A percentile compares a stretch with the other conserved stretches of the same genome.
phyloP scores from a whole-genome alignment of 2,888 invertebrate genomes.

The Metopia argyrocephala region DNA sequence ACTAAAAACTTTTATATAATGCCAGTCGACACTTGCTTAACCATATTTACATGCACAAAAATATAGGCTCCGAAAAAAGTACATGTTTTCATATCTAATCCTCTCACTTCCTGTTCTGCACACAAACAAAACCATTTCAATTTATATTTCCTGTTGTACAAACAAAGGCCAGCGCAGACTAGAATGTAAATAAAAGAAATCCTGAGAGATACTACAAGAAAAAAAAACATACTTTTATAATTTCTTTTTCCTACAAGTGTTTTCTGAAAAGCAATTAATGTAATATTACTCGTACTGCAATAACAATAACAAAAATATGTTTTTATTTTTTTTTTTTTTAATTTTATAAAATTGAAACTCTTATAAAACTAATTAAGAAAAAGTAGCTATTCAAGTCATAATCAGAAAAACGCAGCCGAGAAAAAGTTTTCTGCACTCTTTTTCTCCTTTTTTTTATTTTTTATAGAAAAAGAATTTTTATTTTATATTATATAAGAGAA shows the following conservation, averaged over 20 bases:
- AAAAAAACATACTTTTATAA: slow-evolving; percentile 42
- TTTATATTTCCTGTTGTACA: not conserved
- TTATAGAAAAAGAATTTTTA: no score
- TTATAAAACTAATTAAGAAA: slow-evolving; percentile 48
- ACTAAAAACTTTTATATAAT: slow-evolving; percentile 40
- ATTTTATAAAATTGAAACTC: not conserved
- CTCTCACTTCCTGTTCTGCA: not conserved
- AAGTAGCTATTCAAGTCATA: slow-evolving; percentile 25
- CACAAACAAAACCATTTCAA: slow-evolving; percentile 4
- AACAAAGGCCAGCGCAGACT: not conserved
- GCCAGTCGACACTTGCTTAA: not conserved
- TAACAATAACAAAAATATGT: slow-evolving; percentile 16
- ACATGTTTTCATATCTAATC: not conserved
- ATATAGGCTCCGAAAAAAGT: no score
- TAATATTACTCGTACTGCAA: slow-evolving; percentile 28
- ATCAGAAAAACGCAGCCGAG: slow-evolving; percentile 1
- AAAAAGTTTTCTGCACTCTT: not conserved
- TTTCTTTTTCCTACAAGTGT: slow-evolving; percentile 40
- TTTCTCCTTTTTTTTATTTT: not conserved
- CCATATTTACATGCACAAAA: not conserved
- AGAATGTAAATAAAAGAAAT: not conserved
- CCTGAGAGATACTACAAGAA: slow-evolving; percentile 4
- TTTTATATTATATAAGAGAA: not conserved
- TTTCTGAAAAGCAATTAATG: slow-evolving; percentile 41
- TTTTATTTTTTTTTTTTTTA: not conserved